Conservation (phyloP, 2,888 invertebrate species). For the Amiota minor region DNA sequence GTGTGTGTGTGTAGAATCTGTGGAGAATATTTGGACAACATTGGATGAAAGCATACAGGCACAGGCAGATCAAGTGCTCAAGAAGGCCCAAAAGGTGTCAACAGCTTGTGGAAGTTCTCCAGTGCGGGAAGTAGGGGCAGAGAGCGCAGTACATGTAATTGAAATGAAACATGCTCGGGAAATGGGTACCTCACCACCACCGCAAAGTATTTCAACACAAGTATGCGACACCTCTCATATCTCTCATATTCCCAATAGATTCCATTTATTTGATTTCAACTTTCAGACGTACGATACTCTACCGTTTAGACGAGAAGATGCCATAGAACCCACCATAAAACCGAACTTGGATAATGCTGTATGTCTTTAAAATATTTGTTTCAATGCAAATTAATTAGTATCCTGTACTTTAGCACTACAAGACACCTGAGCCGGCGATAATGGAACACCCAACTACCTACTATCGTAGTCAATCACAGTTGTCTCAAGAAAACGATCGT, state of each 20-base stretch:
- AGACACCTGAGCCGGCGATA: slow-evolving; percentile 50
- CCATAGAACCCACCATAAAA: slow-evolving; percentile 37
- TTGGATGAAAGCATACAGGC: slow-evolving; percentile 72
- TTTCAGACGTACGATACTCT: slow-evolving; percentile 76
- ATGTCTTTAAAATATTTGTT: background rate
- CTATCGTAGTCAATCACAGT: slow-evolving; percentile 57
- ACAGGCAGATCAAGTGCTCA: slow-evolving; percentile 64
- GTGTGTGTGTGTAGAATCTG: slow-evolving; percentile 56
- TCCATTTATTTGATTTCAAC: too few species aligned
- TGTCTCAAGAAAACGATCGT: slow-evolving; percentile 61
- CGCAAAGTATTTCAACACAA: slow-evolving; percentile 90
- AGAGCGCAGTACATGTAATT: slow-evolving; percentile 35
- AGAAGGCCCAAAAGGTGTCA: slow-evolving; percentile 72
- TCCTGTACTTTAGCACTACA: slow-evolving; percentile 26
- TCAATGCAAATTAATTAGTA: background rate
- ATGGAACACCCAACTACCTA: slow-evolving; percentile 55
- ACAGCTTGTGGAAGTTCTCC: slow-evolving; percentile 80
- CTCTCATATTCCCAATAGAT: background rate
- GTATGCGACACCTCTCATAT: slow-evolving; percentile 72
- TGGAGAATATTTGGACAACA: slow-evolving; percentile 72
- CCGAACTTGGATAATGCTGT: slow-evolving; percentile 32
- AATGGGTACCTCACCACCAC: slow-evolving; percentile 89
- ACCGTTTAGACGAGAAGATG: slow-evolving; percentile 40
- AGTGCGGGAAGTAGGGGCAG: slow-evolving; percentile 73
- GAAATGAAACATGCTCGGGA: slow-evolving; percentile 71